Evolutionary conservation across 2,888 invertebrate genomes (phyloP).

Genomic region (Chromoteleia sp.): DNA sequence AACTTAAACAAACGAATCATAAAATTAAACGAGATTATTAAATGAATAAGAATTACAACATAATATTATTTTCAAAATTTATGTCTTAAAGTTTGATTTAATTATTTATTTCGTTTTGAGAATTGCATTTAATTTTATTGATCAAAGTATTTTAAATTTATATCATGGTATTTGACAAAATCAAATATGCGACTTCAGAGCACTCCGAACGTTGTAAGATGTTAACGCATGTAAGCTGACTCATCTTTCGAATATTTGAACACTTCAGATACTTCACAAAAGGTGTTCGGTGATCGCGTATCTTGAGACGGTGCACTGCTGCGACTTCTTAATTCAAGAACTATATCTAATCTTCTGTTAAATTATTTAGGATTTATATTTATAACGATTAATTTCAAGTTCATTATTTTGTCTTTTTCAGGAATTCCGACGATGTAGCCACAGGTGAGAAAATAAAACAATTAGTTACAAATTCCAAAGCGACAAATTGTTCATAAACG

Average conservation of each 20-base stretch:
- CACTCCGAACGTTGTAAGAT: slow-evolving; percentile 37
- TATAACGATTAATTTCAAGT: not conserved
- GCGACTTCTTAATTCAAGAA: slow-evolving; percentile 10
- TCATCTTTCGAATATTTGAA: slow-evolving; percentile 73
- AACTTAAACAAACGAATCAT: too few species aligned
- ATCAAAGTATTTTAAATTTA: not conserved
- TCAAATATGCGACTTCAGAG: slow-evolving; percentile 44
- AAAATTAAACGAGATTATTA: too few species aligned
- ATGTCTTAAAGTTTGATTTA: too few species aligned
- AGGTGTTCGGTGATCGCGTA: slow-evolving; percentile 36
- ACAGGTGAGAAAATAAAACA: slow-evolving; percentile 42
- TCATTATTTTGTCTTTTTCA: slow-evolving; percentile 41
- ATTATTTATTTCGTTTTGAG: not conserved
- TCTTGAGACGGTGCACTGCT: slow-evolving; percentile 50
- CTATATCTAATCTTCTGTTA: slow-evolving; percentile 49
- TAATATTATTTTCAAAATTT: not conserved
- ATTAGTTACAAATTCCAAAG: too few species aligned
- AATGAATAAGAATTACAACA: too few species aligned
- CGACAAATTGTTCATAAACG: too few species aligned
- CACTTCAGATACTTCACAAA: slow-evolving; percentile 68
- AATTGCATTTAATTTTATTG: not conserved
- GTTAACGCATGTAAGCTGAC: slow-evolving; percentile 71
- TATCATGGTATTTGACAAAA: slow-evolving; percentile 7
- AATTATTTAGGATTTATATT: not conserved
- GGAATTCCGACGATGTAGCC: slow-evolving; percentile 54